These are phyloP conservation scores for Coilia nasus DNA, from an alignment of 2,797 vertebrate species.

Conservation along the genomic window DNA sequence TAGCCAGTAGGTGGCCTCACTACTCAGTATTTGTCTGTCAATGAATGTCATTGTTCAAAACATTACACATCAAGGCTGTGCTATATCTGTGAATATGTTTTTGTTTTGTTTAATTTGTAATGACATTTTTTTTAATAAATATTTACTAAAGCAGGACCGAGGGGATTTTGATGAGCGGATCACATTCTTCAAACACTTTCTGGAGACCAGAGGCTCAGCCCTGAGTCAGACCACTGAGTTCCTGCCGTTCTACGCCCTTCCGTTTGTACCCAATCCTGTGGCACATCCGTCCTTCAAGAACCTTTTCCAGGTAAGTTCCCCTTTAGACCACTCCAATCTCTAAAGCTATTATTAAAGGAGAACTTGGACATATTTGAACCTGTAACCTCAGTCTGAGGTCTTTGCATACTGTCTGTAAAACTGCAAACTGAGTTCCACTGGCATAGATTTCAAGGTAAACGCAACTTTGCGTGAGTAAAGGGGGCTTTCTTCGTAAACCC, in stretches of 20 bases:
- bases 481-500: too few species aligned
- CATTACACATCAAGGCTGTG: neutral
- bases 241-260: slow-evolving; percentile 93
- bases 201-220: slow-evolving; percentile 89
- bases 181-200: slow-evolving; percentile 83
- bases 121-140: neutral
- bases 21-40: neutral
- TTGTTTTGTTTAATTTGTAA: neutral
- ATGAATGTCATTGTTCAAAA: neutral
- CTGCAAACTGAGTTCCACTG: too few species aligned
- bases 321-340: neutral
- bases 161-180: slow-evolving; percentile 83
- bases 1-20: slow-evolving; percentile 49
- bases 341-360: neutral
- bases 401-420: too few species aligned
- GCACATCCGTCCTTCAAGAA: slow-evolving; percentile 91
- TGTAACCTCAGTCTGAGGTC: too few species aligned
- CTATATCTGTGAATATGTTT: too few species aligned
- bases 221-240: slow-evolving; percentile 93
- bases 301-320: slow-evolving; percentile 84
- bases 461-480: too few species aligned
- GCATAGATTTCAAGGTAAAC: too few species aligned
- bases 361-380: too few species aligned
- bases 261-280: slow-evolving; percentile 89
- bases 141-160: slow-evolving; percentile 72